Conservation (phyloP, 1,140 invertebrate species). For the Thereuonema tuberculata region DNA sequence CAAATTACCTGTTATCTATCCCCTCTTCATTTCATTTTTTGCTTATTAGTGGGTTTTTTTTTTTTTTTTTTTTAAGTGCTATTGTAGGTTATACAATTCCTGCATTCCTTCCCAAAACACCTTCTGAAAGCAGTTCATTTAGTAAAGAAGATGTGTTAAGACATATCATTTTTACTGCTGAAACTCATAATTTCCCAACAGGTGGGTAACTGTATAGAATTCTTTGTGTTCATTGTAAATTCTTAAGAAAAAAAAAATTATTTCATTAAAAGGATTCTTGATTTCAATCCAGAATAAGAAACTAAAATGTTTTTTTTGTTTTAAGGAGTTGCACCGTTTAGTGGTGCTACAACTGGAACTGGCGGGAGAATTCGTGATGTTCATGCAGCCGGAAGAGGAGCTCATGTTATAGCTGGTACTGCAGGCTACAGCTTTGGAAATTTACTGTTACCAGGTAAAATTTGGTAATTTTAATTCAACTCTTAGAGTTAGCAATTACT, state of each 20-base stretch:
- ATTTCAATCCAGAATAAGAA: neutral
- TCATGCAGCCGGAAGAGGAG: constrained; percentile 80
- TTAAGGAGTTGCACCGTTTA: constrained; percentile 42
- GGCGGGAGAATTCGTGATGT: constrained; percentile 90
- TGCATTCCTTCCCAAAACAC: constrained; percentile 11
- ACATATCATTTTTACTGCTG: constrained; percentile 95
- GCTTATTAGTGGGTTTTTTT: too few species aligned
- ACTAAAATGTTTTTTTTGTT: constrained; percentile 1
- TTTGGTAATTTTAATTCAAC: too few species aligned
- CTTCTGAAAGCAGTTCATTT: constrained; percentile 48
- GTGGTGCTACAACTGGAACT: constrained; percentile 92
- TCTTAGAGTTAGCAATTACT: neutral
- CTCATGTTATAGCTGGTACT: constrained; percentile 85
- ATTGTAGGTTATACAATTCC: neutral
- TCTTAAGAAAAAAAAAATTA: neutral
- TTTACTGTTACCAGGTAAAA: constrained; percentile 71
- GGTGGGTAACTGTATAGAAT: constrained; percentile 52
- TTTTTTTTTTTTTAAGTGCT: too few species aligned
- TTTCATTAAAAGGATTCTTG: neutral
- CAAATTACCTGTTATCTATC: too few species aligned
- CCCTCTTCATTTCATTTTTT: too few species aligned
- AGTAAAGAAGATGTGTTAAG: constrained; percentile 41
- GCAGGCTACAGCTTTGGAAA: constrained; percentile 94
- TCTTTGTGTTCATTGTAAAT: neutral
- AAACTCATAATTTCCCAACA: constrained; percentile 98